A percentile compares a stretch with the other conserved stretches of the same genome.
These are phyloP conservation scores for Cossypha heuglini DNA, from an alignment of 2,797 vertebrate genomes.

Conservation along the genomic window DNA sequence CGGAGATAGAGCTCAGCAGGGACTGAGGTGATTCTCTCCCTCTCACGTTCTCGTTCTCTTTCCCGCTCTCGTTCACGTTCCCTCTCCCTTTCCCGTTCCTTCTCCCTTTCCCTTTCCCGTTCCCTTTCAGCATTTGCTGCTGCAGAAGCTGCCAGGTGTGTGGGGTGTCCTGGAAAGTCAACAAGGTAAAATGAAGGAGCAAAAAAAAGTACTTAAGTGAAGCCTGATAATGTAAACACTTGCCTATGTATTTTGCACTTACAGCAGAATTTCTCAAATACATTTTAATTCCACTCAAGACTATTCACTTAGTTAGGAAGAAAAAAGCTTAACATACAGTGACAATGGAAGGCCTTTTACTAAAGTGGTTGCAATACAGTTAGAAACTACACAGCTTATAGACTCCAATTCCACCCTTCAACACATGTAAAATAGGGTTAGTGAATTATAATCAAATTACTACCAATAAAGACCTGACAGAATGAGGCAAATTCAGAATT, in stretches of 20 bases:
- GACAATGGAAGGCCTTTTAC: not conserved
- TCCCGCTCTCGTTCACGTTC: constrained; percentile 78
- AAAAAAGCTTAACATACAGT: not conserved
- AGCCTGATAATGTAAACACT: not conserved
- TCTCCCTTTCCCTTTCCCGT: constrained; percentile 77
- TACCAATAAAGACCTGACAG: not conserved
- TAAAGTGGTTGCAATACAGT: not conserved
- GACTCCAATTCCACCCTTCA: not conserved
- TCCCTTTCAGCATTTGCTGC: constrained; percentile 84
- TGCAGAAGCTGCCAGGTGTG: constrained; percentile 83
- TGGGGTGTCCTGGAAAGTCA: constrained; percentile 82
- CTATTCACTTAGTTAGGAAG: not conserved
- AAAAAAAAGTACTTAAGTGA: not conserved
- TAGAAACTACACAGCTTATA: not conserved
- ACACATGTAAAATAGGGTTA: not conserved
- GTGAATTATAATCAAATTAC: not conserved
- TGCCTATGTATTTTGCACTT: not conserved
- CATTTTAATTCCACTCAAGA: not conserved
- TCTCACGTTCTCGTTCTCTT: constrained; percentile 70
- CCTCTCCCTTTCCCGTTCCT: constrained; percentile 75
- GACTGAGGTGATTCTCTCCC: constrained; percentile 74
- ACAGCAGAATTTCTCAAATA: not conserved
- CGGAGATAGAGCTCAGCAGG: constrained; percentile 86
- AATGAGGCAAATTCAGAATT: not conserved
- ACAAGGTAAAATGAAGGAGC: not conserved